Base-by-base conservation (phyloP, 2,113 vertebrate species). In the Pituophis catenifer region DNA sequence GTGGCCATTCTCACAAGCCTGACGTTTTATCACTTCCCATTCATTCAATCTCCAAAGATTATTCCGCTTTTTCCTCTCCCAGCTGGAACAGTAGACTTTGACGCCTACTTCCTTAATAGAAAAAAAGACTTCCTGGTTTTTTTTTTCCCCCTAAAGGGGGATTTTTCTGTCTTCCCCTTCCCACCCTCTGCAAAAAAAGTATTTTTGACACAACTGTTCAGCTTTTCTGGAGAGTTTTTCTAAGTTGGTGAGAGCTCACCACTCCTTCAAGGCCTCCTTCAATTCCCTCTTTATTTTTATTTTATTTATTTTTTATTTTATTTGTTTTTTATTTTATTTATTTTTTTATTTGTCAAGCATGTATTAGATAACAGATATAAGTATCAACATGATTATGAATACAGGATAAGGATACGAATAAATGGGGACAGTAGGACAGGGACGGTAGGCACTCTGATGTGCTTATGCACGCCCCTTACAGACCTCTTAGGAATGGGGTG, bases 111-210 rank as follows among this genome's bases (percentile, higher is more conserved):
- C 86, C 2, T 48, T 55, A 86, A 2, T 92, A 87, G 89, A 89
- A 91, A 88, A 96, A 96, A 91, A 91, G 92, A 93, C 92, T 90
- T 70, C 38, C 85, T 0, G 1, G 59, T 1, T 91, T 91, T 89
- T 94, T 52, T 92, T 90, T 94, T 52, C 91, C 3, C 2, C 2
- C 8, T 24, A 24, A 59, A 9, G 29, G 92, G 95, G 90, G 58
- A 2, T 85, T 94, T 91, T 38, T 91, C 26, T 91, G 8, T 0
- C 2, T 89, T 44, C 7, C 9, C 23, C 3, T 52, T 48, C 21
- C 10, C 8, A 5, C 5, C 23, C 48, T 2, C 59, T 70, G 2
- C 33, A 48, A 48, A 53, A 59, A 38, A 48, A 8, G 48, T 57
- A 12, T 4, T 1, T 59, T 92, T 90, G 52, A 17, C 0, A 0